Percentiles rank a stretch among this genome's conserved stretches.
Conservation (phyloP, 2,888 invertebrate genomes). For the Pasiphila rectangulata region DNA sequence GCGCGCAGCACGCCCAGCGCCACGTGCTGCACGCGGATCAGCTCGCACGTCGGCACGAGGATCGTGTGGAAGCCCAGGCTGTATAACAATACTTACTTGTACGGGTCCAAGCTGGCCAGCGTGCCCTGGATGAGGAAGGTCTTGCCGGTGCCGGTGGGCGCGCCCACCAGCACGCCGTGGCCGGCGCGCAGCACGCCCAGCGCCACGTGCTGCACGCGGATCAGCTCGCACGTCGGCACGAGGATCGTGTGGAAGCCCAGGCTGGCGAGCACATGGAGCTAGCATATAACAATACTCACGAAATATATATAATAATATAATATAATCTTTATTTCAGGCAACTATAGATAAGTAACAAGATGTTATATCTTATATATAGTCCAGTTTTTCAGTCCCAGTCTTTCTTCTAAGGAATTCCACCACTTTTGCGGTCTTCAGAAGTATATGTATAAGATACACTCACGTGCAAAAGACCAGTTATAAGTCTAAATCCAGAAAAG, state of each 20-base stretch:
- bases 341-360: too few relatives aligned
- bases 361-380: too few relatives aligned
- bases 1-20: slow-evolving; percentile 83
- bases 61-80: slow-evolving; percentile 91
- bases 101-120: slow-evolving; percentile 52
- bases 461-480: too few relatives aligned
- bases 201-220: slow-evolving; percentile 89
- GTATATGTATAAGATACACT: too few relatives aligned
- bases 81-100: slow-evolving; percentile 10
- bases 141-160: slow-evolving; percentile 94
- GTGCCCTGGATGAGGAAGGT: slow-evolving; percentile 89
- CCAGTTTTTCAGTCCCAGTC: too few relatives aligned
- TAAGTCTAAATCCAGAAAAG: too few relatives aligned
- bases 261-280: too few relatives aligned
- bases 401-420: too few relatives aligned
- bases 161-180: slow-evolving; percentile 88
- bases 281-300: too few relatives aligned
- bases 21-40: slow-evolving; percentile 89
- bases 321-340: slow-evolving; percentile 62
- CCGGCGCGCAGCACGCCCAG: slow-evolving; percentile 83
- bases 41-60: slow-evolving; percentile 93
- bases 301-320: too few relatives aligned
- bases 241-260: slow-evolving; percentile 90
- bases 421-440: too few relatives aligned
- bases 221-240: slow-evolving; percentile 93